These are phyloP conservation scores for Tineola bisselliella DNA, from an alignment of 2,888 invertebrate species.

Conservation along the genomic window DNA sequence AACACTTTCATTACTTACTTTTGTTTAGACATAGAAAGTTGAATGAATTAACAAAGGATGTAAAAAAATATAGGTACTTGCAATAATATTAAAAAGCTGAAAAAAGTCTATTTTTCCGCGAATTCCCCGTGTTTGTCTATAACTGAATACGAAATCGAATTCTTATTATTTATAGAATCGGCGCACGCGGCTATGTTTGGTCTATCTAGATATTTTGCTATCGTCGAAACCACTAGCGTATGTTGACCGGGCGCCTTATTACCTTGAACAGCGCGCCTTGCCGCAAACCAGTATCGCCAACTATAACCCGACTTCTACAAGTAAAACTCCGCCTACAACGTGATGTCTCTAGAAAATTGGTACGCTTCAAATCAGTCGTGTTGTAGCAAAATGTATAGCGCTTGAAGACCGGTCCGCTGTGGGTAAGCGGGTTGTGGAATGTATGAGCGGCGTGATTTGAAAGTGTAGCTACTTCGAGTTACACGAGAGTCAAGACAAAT, in stretches of 20 bases:
- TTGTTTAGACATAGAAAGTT: neutral
- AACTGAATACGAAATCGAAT: neutral
- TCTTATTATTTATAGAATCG: constrained; percentile 36
- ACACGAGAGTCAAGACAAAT: neutral
- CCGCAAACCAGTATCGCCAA: constrained; percentile 24
- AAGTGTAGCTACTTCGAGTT: constrained; percentile 32
- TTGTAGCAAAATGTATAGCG: constrained; percentile 54
- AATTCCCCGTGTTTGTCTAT: constrained; percentile 16
- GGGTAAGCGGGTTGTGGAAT: constrained; percentile 66
- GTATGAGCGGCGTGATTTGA: constrained; percentile 57
- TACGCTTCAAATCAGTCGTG: constrained; percentile 33
- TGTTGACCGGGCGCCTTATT: constrained; percentile 52
- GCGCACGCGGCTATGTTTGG: constrained; percentile 53
- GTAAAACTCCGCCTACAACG: constrained; percentile 29
- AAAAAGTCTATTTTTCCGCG: neutral
- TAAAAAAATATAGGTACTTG: neutral
- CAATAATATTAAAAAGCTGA: too few species aligned
- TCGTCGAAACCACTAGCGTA: constrained; percentile 42
- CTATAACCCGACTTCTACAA: constrained; percentile 38
- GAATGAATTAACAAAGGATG: neutral
- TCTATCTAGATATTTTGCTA: constrained; percentile 37
- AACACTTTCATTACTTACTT: neutral
- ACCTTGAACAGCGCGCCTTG: constrained; percentile 59
- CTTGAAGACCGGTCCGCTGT: constrained; percentile 63
- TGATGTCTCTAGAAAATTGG: constrained; percentile 21